Percentiles rank a stretch among this genome's conserved stretches.
These are phyloP conservation scores for Polyodon spathula DNA, from an alignment of 2,113 vertebrate species.

Conservation along the genomic window DNA sequence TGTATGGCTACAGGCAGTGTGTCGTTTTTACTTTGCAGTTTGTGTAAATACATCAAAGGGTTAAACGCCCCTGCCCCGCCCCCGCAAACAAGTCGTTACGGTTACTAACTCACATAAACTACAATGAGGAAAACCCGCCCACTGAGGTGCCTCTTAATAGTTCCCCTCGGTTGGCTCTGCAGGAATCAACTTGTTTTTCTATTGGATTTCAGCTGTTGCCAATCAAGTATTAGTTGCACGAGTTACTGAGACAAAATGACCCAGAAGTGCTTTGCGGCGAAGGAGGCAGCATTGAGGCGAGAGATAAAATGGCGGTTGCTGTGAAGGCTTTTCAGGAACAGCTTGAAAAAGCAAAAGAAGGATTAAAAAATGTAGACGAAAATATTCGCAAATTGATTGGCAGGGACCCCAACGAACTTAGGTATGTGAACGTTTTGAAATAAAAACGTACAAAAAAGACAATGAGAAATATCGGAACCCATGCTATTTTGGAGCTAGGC, in stretches of 20 bases:
- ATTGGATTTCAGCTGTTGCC: background rate
- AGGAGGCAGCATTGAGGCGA: slow-evolving; percentile 11
- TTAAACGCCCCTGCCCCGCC: too few species aligned
- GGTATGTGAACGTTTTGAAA: slow-evolving; percentile 44
- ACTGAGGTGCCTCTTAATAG: background rate
- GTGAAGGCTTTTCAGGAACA: slow-evolving; percentile 92
- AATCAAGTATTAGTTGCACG: background rate
- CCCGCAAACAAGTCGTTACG: too few species aligned
- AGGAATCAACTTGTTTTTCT: background rate
- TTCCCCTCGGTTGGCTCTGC: background rate
- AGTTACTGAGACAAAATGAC: background rate
- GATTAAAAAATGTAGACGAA: slow-evolving; percentile 89
- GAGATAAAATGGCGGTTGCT: slow-evolving; percentile 82
- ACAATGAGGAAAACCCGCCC: too few species aligned
- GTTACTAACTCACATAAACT: too few species aligned
- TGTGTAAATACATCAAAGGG: too few species aligned
- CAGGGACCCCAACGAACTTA: slow-evolving; percentile 84
- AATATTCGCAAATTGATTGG: slow-evolving; percentile 93
- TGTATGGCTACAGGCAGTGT: too few species aligned
- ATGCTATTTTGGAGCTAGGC: background rate
- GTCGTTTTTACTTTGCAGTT: too few species aligned
- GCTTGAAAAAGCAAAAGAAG: slow-evolving; percentile 93
- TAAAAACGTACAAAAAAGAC: background rate
- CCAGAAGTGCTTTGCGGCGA: slow-evolving; percentile 28
- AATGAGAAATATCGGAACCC: background rate